Evolutionary conservation across 2,888 invertebrate species (phyloP).

Genomic region (Netelia virgata): DNA sequence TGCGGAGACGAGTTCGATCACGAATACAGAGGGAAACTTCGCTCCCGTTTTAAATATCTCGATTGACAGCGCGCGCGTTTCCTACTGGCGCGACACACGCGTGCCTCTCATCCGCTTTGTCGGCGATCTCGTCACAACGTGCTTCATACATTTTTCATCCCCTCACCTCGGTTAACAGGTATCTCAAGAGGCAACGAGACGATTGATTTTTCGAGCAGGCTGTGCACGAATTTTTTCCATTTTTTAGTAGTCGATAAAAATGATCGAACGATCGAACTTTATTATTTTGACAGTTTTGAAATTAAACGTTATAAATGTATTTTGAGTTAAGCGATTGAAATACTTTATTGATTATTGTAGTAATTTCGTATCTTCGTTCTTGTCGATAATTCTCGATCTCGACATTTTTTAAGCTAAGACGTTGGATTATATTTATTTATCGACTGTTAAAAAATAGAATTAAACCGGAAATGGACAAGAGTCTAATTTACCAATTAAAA

Average conservation of each 20-base stretch:
- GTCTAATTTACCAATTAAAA: no score
- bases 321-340: no score
- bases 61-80: not conserved
- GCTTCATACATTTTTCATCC: slow-evolving; percentile 56
- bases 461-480: no score
- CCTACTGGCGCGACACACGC: slow-evolving; percentile 35
- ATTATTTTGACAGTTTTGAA: not conserved
- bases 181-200: slow-evolving; percentile 14
- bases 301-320: no score
- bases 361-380: no score
- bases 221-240: not conserved
- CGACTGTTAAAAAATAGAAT: no score
- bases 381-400: no score
- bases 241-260: slow-evolving; percentile 5
- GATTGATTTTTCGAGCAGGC: slow-evolving; percentile 9
- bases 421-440: no score
- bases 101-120: slow-evolving; percentile 41
- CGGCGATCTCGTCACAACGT: slow-evolving; percentile 44
- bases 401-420: no score
- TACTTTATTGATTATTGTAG: no score
- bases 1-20: not conserved
- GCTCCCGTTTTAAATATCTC: slow-evolving; percentile 30
- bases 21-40: not conserved
- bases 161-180: slow-evolving; percentile 46
- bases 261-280: not conserved